Evolutionary conservation across 2,797 vertebrate genomes (phyloP).

Genomic region (Manis crassicaudata): DNA sequence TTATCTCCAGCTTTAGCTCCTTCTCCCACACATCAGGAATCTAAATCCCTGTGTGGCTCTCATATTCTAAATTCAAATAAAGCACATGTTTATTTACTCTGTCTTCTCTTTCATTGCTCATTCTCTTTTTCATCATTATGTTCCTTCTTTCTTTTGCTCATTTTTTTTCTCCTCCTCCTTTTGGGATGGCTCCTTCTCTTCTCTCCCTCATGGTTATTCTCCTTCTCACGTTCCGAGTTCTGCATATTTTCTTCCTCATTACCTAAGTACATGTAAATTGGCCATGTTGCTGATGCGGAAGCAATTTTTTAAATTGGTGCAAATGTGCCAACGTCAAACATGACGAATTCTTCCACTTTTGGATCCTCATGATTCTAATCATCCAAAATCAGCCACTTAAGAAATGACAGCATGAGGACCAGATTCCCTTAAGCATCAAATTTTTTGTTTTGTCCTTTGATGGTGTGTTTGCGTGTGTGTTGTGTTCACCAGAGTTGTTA

Average conservation of each 20-base stretch:
- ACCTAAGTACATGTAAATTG: slow-evolving; percentile 80
- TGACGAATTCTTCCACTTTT: slow-evolving; percentile 80
- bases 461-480: not conserved
- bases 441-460: slow-evolving; percentile 44
- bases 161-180: not conserved
- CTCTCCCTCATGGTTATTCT: slow-evolving; percentile 28
- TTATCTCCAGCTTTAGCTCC: not conserved
- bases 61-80: not conserved
- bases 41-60: not conserved
- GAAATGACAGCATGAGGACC: slow-evolving; percentile 52
- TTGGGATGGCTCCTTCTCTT: not conserved
- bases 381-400: slow-evolving; percentile 69
- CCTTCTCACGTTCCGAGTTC: slow-evolving; percentile 54
- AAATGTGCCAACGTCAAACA: slow-evolving; percentile 78
- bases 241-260: slow-evolving; percentile 75
- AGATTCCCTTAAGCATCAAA: slow-evolving; percentile 47
- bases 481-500: not conserved
- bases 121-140: not conserved
- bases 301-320: slow-evolving; percentile 80
- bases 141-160: not conserved
- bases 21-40: not conserved
- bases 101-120: not conserved
- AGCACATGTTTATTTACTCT: not conserved
- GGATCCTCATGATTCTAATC: slow-evolving; percentile 80
- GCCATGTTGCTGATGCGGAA: slow-evolving; percentile 75